Evolutionary conservation across 2,888 invertebrate species (phyloP), one percentile per base, ranked within the genome.

Genomic region (Pseudococcus viburni): DNA sequence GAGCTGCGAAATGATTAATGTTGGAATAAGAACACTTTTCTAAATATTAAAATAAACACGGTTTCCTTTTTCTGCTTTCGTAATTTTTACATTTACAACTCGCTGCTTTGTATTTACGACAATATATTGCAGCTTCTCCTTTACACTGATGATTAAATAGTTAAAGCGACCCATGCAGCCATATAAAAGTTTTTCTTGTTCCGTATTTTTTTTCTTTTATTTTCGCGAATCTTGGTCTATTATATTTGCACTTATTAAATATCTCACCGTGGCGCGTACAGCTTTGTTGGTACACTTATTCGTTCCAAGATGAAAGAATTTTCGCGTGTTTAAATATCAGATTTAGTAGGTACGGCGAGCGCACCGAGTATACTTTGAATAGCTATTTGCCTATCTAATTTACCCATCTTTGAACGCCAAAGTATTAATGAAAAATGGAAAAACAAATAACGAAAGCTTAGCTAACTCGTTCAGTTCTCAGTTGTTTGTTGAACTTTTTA

Each of bases 121-220:
- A 73, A 73, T 33, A 73, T 33, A 39, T 73, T 73, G 17, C 33
- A 17, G n/a, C 73, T 11, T 33, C 73, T 73, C 73, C 33, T 73
- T 73, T 73, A 73, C 73, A 73, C 73, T 9, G 73, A 33, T 73
- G 73, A 73, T 73, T 73, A 73, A 73, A 73, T 73, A 73, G 33
- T 73, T 73, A 73, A 33, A 73, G 33, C 73, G 15, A 73, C 73
- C 19, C 73, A 19, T 33, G 33, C 26, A 73, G 73, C 33, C 33
- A 17, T 33, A 73, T 68, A 33, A 39, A 73, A 33, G 9, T 73
- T 73, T 73, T 33, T 73, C 33, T 33, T 73, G 73, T 73, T 33
- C 33, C 73, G 33, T 33, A 33, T 8, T 73, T 33, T 8, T 73
- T 33, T 26, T 2, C 26, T 3, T 73, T 64, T 42, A 3, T 42